A percentile compares a stretch with the other conserved stretches of the same genome.
Conservation (phyloP, 1,140 invertebrate species). For the Archivesica marissinica region DNA sequence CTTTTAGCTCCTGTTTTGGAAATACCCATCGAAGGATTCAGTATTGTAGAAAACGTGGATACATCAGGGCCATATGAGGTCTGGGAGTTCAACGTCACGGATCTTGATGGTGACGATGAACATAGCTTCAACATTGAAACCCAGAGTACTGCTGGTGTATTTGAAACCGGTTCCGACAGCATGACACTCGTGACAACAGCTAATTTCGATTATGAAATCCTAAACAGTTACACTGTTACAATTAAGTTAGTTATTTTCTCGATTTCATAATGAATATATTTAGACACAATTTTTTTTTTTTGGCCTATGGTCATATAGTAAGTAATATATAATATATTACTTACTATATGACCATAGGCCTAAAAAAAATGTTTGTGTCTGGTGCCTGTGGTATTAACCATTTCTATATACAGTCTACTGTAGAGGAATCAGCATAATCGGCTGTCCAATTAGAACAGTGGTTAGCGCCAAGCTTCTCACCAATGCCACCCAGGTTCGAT, state of each 20-base stretch:
- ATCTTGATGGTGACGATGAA: neutral
- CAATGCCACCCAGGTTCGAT: too few species aligned
- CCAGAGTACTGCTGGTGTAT: neutral
- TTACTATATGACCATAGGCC: too few species aligned
- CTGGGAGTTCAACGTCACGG: neutral
- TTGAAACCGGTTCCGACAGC: neutral
- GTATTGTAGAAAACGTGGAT: neutral
- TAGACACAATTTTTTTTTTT: too few species aligned
- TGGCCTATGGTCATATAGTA: too few species aligned
- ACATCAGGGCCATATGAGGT: neutral
- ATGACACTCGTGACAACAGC: neutral
- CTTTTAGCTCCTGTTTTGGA: neutral
- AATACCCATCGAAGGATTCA: neutral
- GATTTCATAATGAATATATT: too few species aligned
- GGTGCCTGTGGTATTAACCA: too few species aligned
- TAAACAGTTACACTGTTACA: neutral
- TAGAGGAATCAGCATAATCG: too few species aligned
- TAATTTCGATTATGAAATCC: neutral
- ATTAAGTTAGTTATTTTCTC: neutral
- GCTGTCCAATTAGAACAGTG: too few species aligned
- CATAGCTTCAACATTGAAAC: neutral
- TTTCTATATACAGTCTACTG: too few species aligned
- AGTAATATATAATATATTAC: too few species aligned
- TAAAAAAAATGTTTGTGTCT: too few species aligned
- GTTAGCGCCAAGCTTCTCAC: too few species aligned